Evolutionary conservation across 1,140 invertebrate species (phyloP).

Genomic region (Diprion similis): DNA sequence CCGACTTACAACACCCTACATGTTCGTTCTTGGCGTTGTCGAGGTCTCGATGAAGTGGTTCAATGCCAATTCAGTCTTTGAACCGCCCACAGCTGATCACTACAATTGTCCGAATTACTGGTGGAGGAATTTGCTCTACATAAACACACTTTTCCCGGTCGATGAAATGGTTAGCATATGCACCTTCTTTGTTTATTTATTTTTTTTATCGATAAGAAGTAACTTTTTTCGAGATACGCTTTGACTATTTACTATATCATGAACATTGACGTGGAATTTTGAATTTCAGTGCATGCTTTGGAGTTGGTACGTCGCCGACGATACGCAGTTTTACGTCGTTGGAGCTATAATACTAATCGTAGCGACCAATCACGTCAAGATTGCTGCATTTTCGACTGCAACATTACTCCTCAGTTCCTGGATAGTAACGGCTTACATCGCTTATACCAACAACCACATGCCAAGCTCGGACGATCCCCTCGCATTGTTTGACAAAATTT

Average conservation of each 20-base stretch:
- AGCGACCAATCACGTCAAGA: slow-evolving; percentile 78
- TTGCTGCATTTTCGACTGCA: slow-evolving; percentile 68
- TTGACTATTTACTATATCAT: slow-evolving; percentile 14
- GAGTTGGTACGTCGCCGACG: slow-evolving; percentile 89
- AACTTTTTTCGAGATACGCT: background rate
- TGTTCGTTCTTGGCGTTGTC: slow-evolving; percentile 81
- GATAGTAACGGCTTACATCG: slow-evolving; percentile 80
- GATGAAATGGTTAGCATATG: slow-evolving; percentile 76
- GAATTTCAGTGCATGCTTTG: slow-evolving; percentile 82
- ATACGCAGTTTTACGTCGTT: slow-evolving; percentile 84
- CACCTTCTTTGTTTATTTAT: slow-evolving; percentile 10
- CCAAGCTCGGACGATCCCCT: slow-evolving; percentile 82
- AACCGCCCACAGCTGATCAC: slow-evolving; percentile 80
- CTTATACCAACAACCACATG: slow-evolving; percentile 79
- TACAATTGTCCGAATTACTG: slow-evolving; percentile 83
- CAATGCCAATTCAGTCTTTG: slow-evolving; percentile 80
- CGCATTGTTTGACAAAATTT: slow-evolving; percentile 85
- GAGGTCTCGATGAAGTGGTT: slow-evolving; percentile 85
- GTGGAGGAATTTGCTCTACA: slow-evolving; percentile 86
- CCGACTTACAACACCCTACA: slow-evolving; percentile 83
- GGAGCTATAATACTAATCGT: slow-evolving; percentile 80
- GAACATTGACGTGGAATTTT: slow-evolving; percentile 20
- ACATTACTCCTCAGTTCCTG: slow-evolving; percentile 77
- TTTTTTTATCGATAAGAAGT: slow-evolving; percentile 20
- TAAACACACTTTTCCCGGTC: slow-evolving; percentile 85